These are phyloP conservation scores for Crotalus horridus DNA, from an alignment of 2,113 vertebrate genomes.

Conservation along the genomic window DNA sequence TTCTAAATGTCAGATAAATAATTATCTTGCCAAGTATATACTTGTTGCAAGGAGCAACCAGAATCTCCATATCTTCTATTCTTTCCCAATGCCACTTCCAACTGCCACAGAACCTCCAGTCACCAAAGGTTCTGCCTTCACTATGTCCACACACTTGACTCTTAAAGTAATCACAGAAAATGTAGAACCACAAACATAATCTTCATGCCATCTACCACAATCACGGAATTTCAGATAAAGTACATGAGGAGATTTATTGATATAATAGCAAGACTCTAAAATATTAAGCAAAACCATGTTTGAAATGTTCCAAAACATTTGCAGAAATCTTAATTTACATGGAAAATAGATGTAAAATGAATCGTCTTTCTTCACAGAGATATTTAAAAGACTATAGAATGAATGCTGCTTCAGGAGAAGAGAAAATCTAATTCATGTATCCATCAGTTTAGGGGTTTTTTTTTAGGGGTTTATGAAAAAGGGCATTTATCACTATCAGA, in stretches of 20 bases:
- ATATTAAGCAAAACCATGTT: neutral
- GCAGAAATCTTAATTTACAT: neutral
- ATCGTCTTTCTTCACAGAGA: neutral
- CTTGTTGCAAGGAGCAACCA: neutral
- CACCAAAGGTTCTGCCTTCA: neutral
- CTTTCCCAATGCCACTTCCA: neutral
- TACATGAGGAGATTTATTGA: neutral
- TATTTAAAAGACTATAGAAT: neutral
- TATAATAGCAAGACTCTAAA: neutral
- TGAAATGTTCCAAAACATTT: neutral
- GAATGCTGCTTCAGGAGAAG: neutral
- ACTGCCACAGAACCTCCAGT: constrained; percentile 20
- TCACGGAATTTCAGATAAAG: neutral
- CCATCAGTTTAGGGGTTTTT: neutral
- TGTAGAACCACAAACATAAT: neutral
- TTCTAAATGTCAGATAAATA: neutral
- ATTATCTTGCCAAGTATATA: neutral
- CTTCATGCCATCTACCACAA: too few relatives aligned
- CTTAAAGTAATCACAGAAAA: neutral
- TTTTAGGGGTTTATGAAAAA: neutral
- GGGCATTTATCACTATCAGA: neutral
- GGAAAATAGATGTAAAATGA: neutral
- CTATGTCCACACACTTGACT: neutral
- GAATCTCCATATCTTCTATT: neutral
- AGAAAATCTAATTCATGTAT: neutral